Evolutionary conservation across 2,113 vertebrate genomes (phyloP).

Genomic region (Bubo bubo): DNA sequence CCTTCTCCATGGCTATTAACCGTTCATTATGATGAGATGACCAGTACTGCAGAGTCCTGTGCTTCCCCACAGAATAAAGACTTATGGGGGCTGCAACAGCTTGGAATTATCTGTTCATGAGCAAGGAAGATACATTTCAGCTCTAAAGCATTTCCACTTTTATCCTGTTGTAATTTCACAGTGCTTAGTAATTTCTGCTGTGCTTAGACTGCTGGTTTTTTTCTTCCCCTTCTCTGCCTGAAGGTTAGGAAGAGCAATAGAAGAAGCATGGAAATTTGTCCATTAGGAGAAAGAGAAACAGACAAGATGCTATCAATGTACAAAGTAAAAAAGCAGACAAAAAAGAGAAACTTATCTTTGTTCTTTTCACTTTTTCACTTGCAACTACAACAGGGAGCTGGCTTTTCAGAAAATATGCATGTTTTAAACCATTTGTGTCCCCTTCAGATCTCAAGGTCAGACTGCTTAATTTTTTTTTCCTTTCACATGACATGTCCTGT

Average conservation of each 20-base stretch:
- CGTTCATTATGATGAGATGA: background rate
- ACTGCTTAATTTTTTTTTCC: background rate
- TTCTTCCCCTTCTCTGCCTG: background rate
- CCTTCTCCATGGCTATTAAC: background rate
- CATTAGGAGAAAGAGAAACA: background rate
- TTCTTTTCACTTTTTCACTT: background rate
- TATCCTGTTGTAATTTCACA: background rate
- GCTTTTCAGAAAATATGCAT: background rate
- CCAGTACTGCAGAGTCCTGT: background rate
- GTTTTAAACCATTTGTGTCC: background rate
- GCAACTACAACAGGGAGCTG: background rate
- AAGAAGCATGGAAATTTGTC: background rate
- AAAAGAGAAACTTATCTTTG: background rate
- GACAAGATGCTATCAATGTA: background rate
- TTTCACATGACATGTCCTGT: background rate
- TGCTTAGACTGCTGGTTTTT: background rate
- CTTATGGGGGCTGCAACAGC: background rate
- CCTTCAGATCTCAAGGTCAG: constrained; percentile 10
- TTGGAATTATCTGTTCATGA: background rate
- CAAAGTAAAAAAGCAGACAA: background rate
- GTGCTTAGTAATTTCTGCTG: background rate
- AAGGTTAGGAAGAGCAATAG: background rate
- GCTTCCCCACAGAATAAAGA: background rate
- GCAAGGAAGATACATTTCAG: background rate
- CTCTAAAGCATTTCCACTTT: background rate